Evolutionary conservation across 2,797 vertebrate genomes (phyloP), one percentile per base, ranked within the genome.

Genomic region (Microhierax caerulescens): DNA sequence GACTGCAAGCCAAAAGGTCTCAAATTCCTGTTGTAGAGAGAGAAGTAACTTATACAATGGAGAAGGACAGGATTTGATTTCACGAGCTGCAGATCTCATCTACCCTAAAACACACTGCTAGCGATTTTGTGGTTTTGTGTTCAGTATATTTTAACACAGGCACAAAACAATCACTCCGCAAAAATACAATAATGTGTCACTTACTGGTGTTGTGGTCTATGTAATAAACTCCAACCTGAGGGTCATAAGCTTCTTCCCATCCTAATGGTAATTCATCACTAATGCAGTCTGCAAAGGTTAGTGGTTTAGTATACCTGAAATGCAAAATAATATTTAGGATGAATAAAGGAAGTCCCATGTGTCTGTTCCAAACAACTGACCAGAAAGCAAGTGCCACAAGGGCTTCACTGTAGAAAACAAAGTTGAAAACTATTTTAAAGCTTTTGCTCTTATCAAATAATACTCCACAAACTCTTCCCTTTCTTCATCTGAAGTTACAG

Each of bases 131-230:
- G 51, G 67, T 5, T 91, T 89, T 80, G 61, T 18, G 47, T 72
- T 91, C 36, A 72, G 41, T 47, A 9, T 11, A 36, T 41, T 83
- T 77, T 47, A 92, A 87, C 4, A 59, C 7, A 53, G 45, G 30
- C 50, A 89, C 45, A 88, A 65, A 77, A 80, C n/a, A 69, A 89
- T 61, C 8, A 17, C 37, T 79, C 41, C 45, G 54, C 19, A 97
- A 63, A 94, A 94, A 60, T 13, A 74, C 47, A 86, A 2, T 3
- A 73, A 85, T 2, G 2, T 11, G 18, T 50, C 86, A 99, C 99
- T 99, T 98, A 99, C 99, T 99, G 95, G 98, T 99, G 97, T 99
- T 99, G 98, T 99, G 99, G 98, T 99, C 99, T 94, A 99, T 99
- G 98, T 99, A 99, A 98, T 99, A 99, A 45, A 99, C 98, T 92